Conservation (phyloP, 2,113 vertebrate genomes). For the Hylia prasina region DNA sequence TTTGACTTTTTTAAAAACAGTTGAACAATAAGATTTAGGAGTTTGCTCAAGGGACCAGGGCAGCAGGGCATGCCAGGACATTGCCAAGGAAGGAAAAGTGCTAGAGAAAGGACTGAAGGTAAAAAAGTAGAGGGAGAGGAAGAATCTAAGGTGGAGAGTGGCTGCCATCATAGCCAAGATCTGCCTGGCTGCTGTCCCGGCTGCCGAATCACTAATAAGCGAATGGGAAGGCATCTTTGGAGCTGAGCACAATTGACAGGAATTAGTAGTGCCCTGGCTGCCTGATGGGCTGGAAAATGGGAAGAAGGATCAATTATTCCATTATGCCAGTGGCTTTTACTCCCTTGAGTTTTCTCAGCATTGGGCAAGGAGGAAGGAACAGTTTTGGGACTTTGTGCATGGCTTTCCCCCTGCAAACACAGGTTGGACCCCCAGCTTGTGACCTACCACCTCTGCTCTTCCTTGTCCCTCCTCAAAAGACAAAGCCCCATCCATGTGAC, state of each 20-base stretch:
- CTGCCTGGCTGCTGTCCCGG: accelerated
- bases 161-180: not conserved
- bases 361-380: not conserved
- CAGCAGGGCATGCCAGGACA: not conserved
- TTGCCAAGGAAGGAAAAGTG: accelerated
- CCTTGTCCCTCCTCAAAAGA: not conserved
- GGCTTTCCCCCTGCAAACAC: not conserved
- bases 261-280: not conserved
- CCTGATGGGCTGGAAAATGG: not conserved
- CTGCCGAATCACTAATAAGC: accelerated
- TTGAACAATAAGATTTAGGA: not conserved
- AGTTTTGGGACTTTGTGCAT: not conserved
- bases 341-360: not conserved
- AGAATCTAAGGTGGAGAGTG: not conserved
- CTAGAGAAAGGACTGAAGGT: not conserved
- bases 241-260: not conserved
- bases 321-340: not conserved
- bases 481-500: not conserved
- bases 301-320: not conserved
- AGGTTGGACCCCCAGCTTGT: not conserved
- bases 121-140: not conserved
- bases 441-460: not conserved
- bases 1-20: not conserved
- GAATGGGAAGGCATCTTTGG: not conserved
- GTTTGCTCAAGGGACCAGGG: not conserved